Base-by-base conservation (phyloP, 2,797 vertebrate genomes). In the Agapornis canus region DNA sequence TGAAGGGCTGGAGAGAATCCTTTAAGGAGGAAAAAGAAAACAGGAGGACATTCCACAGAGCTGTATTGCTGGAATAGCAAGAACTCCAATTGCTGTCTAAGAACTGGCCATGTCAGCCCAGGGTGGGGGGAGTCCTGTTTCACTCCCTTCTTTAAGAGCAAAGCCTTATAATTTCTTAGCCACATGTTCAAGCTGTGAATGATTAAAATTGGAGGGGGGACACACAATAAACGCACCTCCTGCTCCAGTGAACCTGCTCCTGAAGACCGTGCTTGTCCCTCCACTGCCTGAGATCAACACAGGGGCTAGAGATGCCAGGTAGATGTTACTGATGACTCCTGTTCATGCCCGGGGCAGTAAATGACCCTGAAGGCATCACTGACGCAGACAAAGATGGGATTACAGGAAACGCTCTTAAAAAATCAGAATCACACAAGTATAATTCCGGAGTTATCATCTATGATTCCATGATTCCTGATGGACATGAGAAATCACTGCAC, bases 251-350 rank as follows among this genome's bases (percentile, higher is more conserved):
- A 65, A 52, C 26, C 69, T 80, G 63, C 23, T 68, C 18, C 51
- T 9, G 2, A 10, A 0, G 4, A 20, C 14, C 13, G 0, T 1
- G 31, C 12, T 52, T 14, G 2, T 51, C 42, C 47, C 57, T 56
- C 37, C 59, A 7, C 47, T 2, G 6, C 11, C 51, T 4, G 27
- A 77, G 56, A 27, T 4, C 47, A 72, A n/a, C 10, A 6, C 25
- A 32, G 49, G n/a, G 47, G 37, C 29, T 13, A 6, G 35, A 45
- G 31, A 48, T 43, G 26, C 25, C 42, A 23, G n/a, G 78, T 12
- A 61, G 45, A 31, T 22, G 48, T 26, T 43, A 5, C 11, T 10
- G 52, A 11, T 39, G 49, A 8, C 6, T 89, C 63, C 22, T 49
- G 5, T 5, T 71, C 23, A 1, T 52, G 40, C 9, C 45, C n/a